Conservation (phyloP, 2,113 vertebrate species). For the Cyphomyrus discorhynchus region DNA sequence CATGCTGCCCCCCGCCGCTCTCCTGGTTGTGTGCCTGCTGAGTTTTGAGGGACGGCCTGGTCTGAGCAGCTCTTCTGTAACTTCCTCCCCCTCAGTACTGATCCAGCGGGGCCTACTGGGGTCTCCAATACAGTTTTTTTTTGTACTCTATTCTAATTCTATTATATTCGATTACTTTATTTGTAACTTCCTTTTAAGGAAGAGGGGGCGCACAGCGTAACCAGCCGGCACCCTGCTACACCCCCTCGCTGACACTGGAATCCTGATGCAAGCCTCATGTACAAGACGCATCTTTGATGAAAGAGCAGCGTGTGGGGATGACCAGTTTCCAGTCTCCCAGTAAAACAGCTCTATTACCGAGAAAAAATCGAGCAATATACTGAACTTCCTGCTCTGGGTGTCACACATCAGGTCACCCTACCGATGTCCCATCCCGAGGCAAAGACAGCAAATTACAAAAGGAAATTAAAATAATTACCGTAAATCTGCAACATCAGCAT, state of each 20-base stretch:
- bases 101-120: no score
- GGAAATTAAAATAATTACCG: conserved; percentile 52
- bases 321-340: conserved; percentile 63
- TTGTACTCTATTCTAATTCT: not conserved
- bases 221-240: not conserved
- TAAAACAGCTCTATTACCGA: conserved; percentile 54
- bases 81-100: no score
- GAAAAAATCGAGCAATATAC: conserved; percentile 50
- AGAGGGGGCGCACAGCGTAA: not conserved
- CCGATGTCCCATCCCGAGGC: conserved; percentile 44
- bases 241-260: not conserved
- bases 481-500: conserved; percentile 46
- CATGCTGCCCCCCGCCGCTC: no score
- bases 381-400: conserved; percentile 51
- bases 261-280: conserved; percentile 39
- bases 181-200: not conserved
- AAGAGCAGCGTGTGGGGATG: conserved; percentile 42
- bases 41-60: no score
- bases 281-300: conserved; percentile 54
- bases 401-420: conserved; percentile 45
- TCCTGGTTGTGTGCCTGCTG: no score
- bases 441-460: conserved; percentile 60
- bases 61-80: no score
- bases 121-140: not conserved
- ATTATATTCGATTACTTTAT: not conserved